A percentile compares a stretch with the other conserved stretches of the same genome.
These are phyloP conservation scores for Polypedilum pembai DNA, from an alignment of 1,140 invertebrate species.

Conservation along the genomic window DNA sequence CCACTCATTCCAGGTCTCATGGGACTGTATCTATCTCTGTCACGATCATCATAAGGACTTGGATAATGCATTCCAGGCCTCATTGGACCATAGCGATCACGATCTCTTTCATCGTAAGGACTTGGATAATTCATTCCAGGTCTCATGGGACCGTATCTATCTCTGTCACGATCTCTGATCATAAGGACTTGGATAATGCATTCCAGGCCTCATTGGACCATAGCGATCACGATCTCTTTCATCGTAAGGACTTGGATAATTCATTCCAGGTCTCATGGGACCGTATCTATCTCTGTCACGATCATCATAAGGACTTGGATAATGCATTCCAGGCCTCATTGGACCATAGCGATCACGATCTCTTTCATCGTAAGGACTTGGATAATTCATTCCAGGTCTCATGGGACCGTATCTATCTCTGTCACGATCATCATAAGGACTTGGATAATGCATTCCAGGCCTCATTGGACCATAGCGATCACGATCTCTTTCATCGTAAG, in stretches of 20 bases:
- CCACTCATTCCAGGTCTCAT: slow-evolving; percentile 30
- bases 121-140: not conserved
- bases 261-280: not conserved
- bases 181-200: too few species aligned
- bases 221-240: slow-evolving; percentile 34
- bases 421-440: slow-evolving; percentile 41
- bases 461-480: slow-evolving; percentile 33
- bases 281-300: slow-evolving; percentile 26
- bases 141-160: slow-evolving; percentile 37
- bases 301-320: slow-evolving; percentile 37
- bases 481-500: slow-evolving; percentile 31
- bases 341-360: slow-evolving; percentile 32
- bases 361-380: not conserved
- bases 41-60: slow-evolving; percentile 25
- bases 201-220: slow-evolving; percentile 32
- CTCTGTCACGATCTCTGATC: slow-evolving; percentile 32
- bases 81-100: slow-evolving; percentile 28
- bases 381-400: slow-evolving; percentile 30
- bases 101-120: not conserved
- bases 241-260: slow-evolving; percentile 21
- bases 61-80: slow-evolving; percentile 16
- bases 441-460: not conserved
- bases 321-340: slow-evolving; percentile 32
- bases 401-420: slow-evolving; percentile 33
- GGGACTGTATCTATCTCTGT: slow-evolving; percentile 34